Evolutionary conservation across 2,113 vertebrate species (phyloP), one percentile per base, ranked within the genome.

Genomic region (Larimichthys crocea): DNA sequence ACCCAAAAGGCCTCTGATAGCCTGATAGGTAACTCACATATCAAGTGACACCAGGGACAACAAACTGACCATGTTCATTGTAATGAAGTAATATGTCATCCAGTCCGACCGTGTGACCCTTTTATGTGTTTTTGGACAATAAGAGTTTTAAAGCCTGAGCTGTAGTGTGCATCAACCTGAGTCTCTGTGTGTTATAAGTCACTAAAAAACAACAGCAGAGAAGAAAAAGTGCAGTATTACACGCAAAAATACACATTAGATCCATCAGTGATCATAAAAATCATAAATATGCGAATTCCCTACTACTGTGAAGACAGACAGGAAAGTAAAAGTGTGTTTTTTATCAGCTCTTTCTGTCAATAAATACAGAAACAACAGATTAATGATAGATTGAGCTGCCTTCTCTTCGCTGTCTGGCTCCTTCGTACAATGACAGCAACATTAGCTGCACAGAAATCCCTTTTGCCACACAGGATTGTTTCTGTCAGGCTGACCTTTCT

Each of bases 401-500:
- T 55, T 73, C 16, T 22, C 7, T 61, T 29, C 26, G 53, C n/a
- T 52, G 22, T 46, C 5, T n/a, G 20, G 4, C 14, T 74, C 29
- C 62, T 60, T 64, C 1, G 12, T 75, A 42, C 65, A 50, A 12
- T 60, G 76, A 66, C 29, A 61, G 74, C 48, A 63, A 42, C 60
- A 56, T 67, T 26, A 77, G 22, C 46, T 65, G 83, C 50, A 84
- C 76, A 71, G 17, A 80, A 81, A 62, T 75, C 52, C 20, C 40
- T 24, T 68, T 68, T 31, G 14, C 26, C 64, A 65, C 78, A 42
- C 68, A 52, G 53, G 52, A 56, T 59, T 74, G 79, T 64, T 83
- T 78, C 50, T 84, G 53, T 86, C 66, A 73, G 42, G 42, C 44
- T 74, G 85, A 86, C 71, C 76, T 87, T 85, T 81, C 55, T 76